Evolutionary conservation across 2,888 invertebrate genomes (phyloP), one percentile per base, ranked within the genome.

Genomic region (Timema cristinae): DNA sequence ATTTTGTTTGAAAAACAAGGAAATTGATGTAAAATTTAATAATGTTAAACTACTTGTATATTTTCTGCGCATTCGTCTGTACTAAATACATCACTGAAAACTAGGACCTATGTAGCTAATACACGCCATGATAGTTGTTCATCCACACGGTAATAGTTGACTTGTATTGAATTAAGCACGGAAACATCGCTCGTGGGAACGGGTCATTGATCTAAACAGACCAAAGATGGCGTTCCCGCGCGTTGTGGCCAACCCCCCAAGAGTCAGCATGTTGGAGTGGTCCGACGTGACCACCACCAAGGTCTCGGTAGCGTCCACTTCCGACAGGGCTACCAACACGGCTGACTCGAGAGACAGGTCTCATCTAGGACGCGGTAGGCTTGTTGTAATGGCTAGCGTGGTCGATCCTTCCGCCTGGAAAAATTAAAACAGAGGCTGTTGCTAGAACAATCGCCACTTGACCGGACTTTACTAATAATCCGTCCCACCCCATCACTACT

Each of bases 361-460:
- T 92, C 92, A 77, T 91, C 91, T 72, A 92, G 83, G 32, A 92
- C 91, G 79, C 91, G 84, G 79, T 88, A 90, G 9, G 91, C 91
- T 91, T 91, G 83, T 92, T 92, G 83, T 90, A 90, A 81, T 92
- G 92, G 81, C 92, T 91, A 1, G 91, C 92, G 79, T 91, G 91
- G 81, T 92, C 92, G 79, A 92, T 91, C 73, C 91, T 84, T 50
- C 92, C 92, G 77, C 91, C 91, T 92, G 80, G 0, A 76, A 74
- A 32, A 32, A n/a, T n/a, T n/a, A n/a, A n/a, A 54, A 15, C 56
- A 2, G 56, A 4, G 15, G 56, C 56, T 54, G 56, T 15, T n/a
- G 56, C 56, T 4, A 54, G 4, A 54, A 15, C 56, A 32, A 32
- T 32, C 32, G 2, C 56, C 13, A 54, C n/a, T n/a, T 54, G 56